Evolutionary conservation across 2,888 invertebrate genomes (phyloP).

Genomic region (Octodonta nipae): DNA sequence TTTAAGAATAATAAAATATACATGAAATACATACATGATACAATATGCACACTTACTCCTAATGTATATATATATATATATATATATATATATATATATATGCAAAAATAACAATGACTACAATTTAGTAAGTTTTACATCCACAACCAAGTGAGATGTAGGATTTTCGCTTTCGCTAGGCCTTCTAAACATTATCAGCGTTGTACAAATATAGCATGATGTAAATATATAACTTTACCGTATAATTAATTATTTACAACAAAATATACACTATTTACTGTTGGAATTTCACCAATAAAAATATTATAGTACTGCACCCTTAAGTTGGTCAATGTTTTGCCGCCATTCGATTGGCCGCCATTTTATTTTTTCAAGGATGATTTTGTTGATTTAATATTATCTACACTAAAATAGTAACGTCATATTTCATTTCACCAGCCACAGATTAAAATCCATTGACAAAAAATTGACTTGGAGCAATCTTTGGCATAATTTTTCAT

Average conservation of each 20-base stretch:
- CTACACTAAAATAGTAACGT: too few species aligned
- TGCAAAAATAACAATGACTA: slow-evolving; percentile 36
- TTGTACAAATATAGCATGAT: slow-evolving; percentile 36
- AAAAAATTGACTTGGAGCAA: slow-evolving; percentile 32
- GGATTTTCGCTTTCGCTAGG: slow-evolving; percentile 32
- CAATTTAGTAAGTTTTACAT: slow-evolving; percentile 9
- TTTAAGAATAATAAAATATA: slow-evolving; percentile 36
- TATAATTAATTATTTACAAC: slow-evolving; percentile 36
- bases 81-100: too few species aligned
- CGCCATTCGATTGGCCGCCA: too few species aligned
- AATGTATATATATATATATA: too few species aligned
- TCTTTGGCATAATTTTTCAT: slow-evolving; percentile 33
- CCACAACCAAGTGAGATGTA: slow-evolving; percentile 28
- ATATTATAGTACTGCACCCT: slow-evolving; percentile 31
- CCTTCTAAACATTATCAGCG: slow-evolving; percentile 26
- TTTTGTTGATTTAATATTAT: too few species aligned
- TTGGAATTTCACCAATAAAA: slow-evolving; percentile 31
- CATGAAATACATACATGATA: slow-evolving; percentile 32
- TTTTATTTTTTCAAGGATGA: too few species aligned
- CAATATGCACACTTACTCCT: slow-evolving; percentile 27
- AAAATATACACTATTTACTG: slow-evolving; percentile 35
- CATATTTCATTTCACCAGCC: not conserved
- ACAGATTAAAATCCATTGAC: slow-evolving; percentile 14
- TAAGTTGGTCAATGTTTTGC: slow-evolving; percentile 2
- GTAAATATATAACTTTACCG: slow-evolving; percentile 20